Base-by-base conservation (phyloP, 1,140 invertebrate genomes). In the Radopholus similis region DNA sequence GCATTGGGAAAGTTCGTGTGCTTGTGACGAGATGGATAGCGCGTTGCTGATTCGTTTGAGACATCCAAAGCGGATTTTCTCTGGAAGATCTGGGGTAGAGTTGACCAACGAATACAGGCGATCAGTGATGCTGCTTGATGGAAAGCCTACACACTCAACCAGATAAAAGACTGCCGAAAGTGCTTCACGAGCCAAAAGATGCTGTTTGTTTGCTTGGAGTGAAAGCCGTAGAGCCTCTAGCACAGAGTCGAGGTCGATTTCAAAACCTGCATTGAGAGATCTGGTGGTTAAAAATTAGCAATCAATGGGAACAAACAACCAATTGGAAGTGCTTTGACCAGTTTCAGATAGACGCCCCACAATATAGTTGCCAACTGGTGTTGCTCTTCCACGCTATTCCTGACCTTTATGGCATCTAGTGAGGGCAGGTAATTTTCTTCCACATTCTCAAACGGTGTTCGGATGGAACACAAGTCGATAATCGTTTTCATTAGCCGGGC, bases 371-470 rank as follows among this genome's bases (percentile, higher is more conserved):
- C 59, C 40, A 62, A 62, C 13, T 21, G 21, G n/a, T 32, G n/a
- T 13, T 62, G 59, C 13, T 62, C 59, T 13, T 32, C 4, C 23
- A 62, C 34, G 35, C 40, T 62, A 49, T 40, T 62, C 18, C 59
- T 51, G 18, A 62, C 47, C 30, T 34, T 47, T 9, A 62, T 32
- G 9, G 49, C 59, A 62, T 62, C 59, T 13, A 62, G 32, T 47
- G 42, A 49, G 13, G 35, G 59, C 11, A 62, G 49, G 30, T 40
- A 47, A 15, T n/a, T n/a, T n/a, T 26, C 38, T 26, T 42, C 34
- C 18, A 62, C 11, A 62, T 42, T 47, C 2, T 62, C 40, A 62
- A 62, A 62, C 30, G 59, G 59, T 13, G 59, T 62, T 49, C 59
- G 28, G 8, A 26, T 18, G 23, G 59, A 42, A 5, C 59, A 62